phyloP scores from a whole-genome alignment of 2,888 invertebrate species.

The Chloromyia formosa region DNA sequence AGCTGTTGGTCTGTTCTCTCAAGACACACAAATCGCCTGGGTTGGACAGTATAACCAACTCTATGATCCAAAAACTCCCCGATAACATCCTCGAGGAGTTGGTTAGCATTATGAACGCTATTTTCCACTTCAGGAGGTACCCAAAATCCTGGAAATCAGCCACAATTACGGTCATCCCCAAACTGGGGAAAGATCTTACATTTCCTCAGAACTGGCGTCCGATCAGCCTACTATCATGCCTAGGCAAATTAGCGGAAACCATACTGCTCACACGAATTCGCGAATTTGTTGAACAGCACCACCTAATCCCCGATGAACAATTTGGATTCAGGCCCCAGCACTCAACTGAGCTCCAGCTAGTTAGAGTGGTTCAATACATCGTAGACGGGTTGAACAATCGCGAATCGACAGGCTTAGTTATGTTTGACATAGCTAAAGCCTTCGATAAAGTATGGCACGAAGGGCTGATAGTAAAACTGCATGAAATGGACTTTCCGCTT shows the following conservation, averaged over 20 bases:
- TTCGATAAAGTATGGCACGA: too few relatives aligned
- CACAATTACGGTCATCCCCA: constrained; percentile 1
- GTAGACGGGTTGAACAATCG: not conserved
- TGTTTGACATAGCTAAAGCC: too few relatives aligned
- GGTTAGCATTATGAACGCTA: not conserved
- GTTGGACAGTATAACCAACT: not conserved
- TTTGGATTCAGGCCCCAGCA: not conserved
- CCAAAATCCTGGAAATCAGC: not conserved
- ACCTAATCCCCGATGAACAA: not conserved
- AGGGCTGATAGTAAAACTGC: too few relatives aligned
- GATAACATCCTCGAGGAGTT: not conserved
- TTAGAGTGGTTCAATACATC: not conserved
- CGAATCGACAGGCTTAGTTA: too few relatives aligned
- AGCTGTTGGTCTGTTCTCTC: not conserved
- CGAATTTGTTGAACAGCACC: not conserved
- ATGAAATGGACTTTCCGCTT: too few relatives aligned
- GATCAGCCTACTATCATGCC: constrained; percentile 1
- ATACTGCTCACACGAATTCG: not conserved
- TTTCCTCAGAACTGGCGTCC: not conserved
- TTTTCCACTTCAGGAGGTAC: not conserved
- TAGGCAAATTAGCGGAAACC: not conserved
- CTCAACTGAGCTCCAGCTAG: not conserved
- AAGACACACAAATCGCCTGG: not conserved
- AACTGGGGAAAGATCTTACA: not conserved
- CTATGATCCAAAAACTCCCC: not conserved